phyloP scores from a whole-genome alignment of 2,113 vertebrate species.

The Prochilodus magdalenae region DNA sequence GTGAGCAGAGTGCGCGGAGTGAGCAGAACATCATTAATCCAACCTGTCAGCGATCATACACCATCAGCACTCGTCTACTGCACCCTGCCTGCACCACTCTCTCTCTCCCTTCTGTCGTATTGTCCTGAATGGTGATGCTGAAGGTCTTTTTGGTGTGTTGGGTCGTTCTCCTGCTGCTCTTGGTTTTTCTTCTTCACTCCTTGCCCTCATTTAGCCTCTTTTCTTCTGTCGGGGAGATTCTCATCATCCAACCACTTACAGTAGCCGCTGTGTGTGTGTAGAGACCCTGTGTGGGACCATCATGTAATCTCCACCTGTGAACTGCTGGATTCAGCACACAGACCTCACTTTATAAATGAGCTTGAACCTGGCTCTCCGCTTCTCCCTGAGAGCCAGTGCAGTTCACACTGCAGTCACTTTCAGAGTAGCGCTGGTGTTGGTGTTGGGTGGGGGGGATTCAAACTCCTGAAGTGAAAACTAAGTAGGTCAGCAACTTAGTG shows the following conservation, averaged over 20 bases:
- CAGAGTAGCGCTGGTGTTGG: background rate
- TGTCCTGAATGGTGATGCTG: too few species aligned
- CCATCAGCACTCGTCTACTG: background rate
- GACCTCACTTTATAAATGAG: slow-evolving; percentile 29
- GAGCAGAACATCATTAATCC: slow-evolving; percentile 61
- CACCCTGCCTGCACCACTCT: background rate
- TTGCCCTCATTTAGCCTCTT: background rate
- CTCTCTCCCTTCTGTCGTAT: background rate
- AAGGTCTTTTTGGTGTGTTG: too few species aligned
- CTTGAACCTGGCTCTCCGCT: slow-evolving; percentile 29
- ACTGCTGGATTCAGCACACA: slow-evolving; percentile 6
- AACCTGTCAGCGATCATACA: slow-evolving; percentile 59
- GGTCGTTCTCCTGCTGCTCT: background rate
- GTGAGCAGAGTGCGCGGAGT: slow-evolving; percentile 6
- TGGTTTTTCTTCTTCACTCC: background rate
- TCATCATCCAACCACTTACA: slow-evolving; percentile 11
- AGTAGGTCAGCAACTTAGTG: slow-evolving; percentile 73
- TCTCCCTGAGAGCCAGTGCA: background rate
- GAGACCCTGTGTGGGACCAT: background rate
- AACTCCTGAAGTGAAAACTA: slow-evolving; percentile 66
- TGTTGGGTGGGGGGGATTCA: slow-evolving; percentile 5
- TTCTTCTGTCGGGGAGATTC: background rate
- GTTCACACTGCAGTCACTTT: background rate
- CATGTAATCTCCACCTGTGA: slow-evolving; percentile 39
- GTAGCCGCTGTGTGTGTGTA: background rate